These are phyloP conservation scores for Hypomesus transpacificus DNA, from an alignment of 2,113 vertebrate genomes.

Conservation along the genomic window DNA sequence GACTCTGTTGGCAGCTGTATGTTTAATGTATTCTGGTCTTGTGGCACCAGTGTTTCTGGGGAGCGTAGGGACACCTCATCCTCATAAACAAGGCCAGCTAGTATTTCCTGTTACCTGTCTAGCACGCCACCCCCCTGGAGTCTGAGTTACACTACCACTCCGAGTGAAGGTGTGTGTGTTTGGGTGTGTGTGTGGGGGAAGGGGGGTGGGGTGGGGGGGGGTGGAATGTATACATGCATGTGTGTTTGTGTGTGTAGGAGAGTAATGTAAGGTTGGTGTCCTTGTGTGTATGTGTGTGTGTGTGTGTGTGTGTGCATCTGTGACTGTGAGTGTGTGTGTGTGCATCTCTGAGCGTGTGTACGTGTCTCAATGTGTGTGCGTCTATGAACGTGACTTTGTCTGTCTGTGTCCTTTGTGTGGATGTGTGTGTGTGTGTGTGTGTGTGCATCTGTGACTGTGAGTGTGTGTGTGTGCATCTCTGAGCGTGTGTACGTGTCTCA, in stretches of 20 bases:
- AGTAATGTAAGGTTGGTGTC: too few relatives aligned
- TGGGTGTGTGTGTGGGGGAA: constrained; percentile 12
- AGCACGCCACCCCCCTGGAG: constrained; percentile 40
- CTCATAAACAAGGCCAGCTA: constrained; percentile 61
- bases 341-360: neutral
- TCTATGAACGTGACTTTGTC: neutral
- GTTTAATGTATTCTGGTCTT: constrained; percentile 45
- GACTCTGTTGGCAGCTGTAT: neutral
- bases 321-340: too few relatives aligned
- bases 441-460: neutral
- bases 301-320: neutral
- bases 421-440: neutral
- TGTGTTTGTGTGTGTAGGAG: neutral
- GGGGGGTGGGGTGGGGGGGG: neutral
- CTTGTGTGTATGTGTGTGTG: neutral
- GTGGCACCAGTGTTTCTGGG: constrained; percentile 47
- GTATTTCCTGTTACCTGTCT: constrained; percentile 62
- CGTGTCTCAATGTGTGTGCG: too few relatives aligned
- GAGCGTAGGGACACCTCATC: constrained; percentile 39
- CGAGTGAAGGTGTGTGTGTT: constrained; percentile 14
- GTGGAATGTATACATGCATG: neutral
- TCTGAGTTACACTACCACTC: constrained; percentile 6
- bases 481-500: neutral
- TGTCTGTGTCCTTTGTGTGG: neutral
- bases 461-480: neutral